Base-by-base conservation (phyloP, 23 tunicate species). In the Phallusia fumigata region DNA sequence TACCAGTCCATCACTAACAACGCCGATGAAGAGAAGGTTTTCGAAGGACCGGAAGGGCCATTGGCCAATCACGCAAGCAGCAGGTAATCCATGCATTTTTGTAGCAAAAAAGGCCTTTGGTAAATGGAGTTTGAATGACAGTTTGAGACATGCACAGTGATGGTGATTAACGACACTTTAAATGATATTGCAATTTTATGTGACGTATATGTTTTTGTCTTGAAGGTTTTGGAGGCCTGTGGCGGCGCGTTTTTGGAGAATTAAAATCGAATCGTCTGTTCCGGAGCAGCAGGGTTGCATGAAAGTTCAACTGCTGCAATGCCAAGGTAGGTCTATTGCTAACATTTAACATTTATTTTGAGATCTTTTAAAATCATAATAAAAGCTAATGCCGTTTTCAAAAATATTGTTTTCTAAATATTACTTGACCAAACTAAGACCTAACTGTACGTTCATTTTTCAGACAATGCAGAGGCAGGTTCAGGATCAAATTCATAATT, bases 11-110 rank as follows among this genome's bases (percentile, higher is more conserved):
- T 85, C 65, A 30, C 28, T 18, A 81, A 85, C 44, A 85, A 85
- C 51, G 78, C 83, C 16, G 83, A 79, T 1, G 65, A 75, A 19
- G 53, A 77, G 6, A 44, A 81, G 31, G 3, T 72, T n/a, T 85
- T 85, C 32, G 31, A 36, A 19, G 88, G 88, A 32, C 88, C 88
- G 36, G 75, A 52, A 6, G 88, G 88, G 2, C 87, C 87, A 30
- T 33, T 84, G 21, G 75, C 75, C 1, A 53, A 34, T 65, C 69
- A 58, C 69, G 28, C 69, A 11, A 22, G 69, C 11, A 58, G 69
- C 69, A 22, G 69, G 69, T 58, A 21, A 32, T 33, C 35, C 8
- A 75, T 26, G 31, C 26, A 32, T 32, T 75, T 16, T 26, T 15
- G 31, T 22, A 19, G n/a, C n/a, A n/a, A n/a, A n/a, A n/a, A n/a